Conservation (phyloP, 2,797 vertebrate genomes). For the Heliangelus exortis region DNA sequence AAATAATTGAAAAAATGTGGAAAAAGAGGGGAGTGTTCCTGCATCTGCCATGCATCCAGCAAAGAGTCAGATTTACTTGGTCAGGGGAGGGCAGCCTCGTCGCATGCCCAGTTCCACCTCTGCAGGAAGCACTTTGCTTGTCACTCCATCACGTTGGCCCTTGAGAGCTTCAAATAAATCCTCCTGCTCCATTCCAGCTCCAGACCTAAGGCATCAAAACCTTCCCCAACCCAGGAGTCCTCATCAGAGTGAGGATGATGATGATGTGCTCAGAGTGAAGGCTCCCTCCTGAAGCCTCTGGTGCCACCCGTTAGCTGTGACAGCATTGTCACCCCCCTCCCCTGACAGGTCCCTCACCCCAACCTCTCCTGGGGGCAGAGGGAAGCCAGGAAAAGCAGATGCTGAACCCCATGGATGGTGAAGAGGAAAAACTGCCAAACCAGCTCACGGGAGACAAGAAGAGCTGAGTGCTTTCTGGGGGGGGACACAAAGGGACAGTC, state of each 20-base stretch:
- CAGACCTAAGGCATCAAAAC: neutral
- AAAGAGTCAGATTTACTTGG: neutral
- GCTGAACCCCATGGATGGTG: rapidly evolving
- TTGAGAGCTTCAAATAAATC: neutral
- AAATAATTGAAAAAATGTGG: neutral
- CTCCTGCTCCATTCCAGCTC: neutral
- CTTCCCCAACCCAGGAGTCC: neutral
- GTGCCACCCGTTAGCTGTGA: neutral
- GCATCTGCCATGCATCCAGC: neutral
- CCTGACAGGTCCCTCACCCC: neutral
- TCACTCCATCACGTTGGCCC: neutral
- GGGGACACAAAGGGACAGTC: neutral
- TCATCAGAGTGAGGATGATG: neutral
- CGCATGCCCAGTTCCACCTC: neutral
- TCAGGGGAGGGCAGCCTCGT: neutral
- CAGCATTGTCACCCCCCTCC: neutral
- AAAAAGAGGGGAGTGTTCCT: neutral
- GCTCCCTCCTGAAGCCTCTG: rapidly evolving
- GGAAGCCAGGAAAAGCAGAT: neutral
- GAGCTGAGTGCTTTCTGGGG: neutral
- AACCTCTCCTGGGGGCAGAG: rapidly evolving
- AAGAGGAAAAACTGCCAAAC: neutral
- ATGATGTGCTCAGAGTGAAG: neutral
- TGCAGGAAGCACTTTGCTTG: neutral
- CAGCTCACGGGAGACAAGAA: neutral